Evolutionary conservation across 2,113 vertebrate genomes (phyloP).

Genomic region (Delphinapterus leucas): DNA sequence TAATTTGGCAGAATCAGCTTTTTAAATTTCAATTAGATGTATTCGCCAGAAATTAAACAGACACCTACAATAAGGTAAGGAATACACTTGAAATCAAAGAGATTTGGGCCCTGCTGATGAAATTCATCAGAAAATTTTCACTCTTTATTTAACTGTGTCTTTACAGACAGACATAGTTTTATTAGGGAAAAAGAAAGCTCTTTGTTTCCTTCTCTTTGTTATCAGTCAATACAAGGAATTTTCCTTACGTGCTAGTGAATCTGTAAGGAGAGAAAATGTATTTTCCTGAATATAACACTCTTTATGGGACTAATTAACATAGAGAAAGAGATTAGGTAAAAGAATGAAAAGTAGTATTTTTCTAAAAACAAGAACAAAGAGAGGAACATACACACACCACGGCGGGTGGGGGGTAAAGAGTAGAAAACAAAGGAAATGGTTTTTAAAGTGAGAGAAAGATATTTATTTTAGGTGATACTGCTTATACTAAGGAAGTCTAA

Average conservation of each 20-base stretch:
- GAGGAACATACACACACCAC: not conserved
- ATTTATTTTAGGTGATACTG: not conserved
- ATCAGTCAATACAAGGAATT: not conserved
- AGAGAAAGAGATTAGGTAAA: not conserved
- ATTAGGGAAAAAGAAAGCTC: not conserved
- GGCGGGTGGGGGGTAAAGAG: rapidly evolving
- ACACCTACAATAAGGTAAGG: not conserved
- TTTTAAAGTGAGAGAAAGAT: not conserved
- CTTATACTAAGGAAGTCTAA: not conserved
- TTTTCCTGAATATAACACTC: not conserved
- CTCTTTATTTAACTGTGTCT: not conserved
- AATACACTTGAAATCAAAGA: not conserved
- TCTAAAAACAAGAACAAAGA: not conserved
- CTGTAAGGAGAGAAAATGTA: not conserved
- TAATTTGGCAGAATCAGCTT: not conserved
- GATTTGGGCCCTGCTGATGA: not conserved
- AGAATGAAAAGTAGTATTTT: not conserved
- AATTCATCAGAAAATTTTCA: not conserved
- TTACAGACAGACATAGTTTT: not conserved
- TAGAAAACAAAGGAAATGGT: not conserved
- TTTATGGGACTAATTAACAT: not conserved
- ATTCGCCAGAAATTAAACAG: not conserved
- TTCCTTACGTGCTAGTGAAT: not conserved
- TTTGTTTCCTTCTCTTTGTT: not conserved
- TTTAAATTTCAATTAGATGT: not conserved